Base-by-base conservation (phyloP, 2,797 vertebrate genomes). In the Cottoperca gobio region DNA sequence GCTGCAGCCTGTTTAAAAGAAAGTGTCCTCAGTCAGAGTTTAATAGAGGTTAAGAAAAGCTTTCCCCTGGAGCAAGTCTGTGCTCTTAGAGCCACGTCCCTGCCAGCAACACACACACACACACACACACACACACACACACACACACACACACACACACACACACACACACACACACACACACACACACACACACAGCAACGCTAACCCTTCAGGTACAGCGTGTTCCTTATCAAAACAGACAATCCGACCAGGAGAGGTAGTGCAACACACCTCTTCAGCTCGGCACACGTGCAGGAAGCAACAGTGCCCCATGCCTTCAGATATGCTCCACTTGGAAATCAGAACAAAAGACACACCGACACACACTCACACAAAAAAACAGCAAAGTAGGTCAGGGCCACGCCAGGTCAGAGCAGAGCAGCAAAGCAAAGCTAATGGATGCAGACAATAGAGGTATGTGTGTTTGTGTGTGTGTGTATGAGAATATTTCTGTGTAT, bases 361-460 rank as follows among this genome's bases (percentile, higher is more conserved):
- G 9, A 1, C 40, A 58, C 40, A 72, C 54, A 40, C 26, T n/a
- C 21, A 42, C 55, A 67, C 28, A 61, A 58, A 35, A 17, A 73
- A 39, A 83, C 68, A 83, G 55, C 61, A 79, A 84, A 86, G 78
- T 85, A 86, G 83, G 83, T 89, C 82, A 76, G 14, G 73, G 74
- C 76, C 35, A 48, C 6, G 69, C 21, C 55, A 58, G 87, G 87
- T 87, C 85, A 82, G 86, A 65, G 88, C 85, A 82, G 86, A 65
- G 88, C 78, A 86, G 65, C 79, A 88, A 84, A 86, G 86, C 82
- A 83, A 77, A 71, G 73, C 76, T 88, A 92, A 92, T 88, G 59
- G 77, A 83, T 82, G 72, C 31, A 83, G 88, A 92, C 87, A 91
- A 87, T 88, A 81, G 76, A 74, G 81, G 81, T 70, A 65, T 59